phyloP scores from a whole-genome alignment of 2,888 invertebrate species.

The Sinhomidia bicolor region DNA sequence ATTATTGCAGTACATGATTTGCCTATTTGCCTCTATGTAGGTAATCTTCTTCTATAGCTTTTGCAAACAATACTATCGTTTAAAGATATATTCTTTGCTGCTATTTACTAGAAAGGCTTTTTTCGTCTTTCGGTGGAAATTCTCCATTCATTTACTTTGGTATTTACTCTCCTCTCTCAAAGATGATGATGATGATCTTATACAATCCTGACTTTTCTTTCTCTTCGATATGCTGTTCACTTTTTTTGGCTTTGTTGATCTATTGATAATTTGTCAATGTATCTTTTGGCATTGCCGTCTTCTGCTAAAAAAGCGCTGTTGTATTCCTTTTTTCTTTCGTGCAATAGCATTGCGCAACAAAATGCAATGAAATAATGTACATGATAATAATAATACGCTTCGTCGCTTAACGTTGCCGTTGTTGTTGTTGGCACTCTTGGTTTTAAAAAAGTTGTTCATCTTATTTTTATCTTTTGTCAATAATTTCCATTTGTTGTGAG shows the following conservation, averaged over 20 bases:
- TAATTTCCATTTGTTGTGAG: not conserved
- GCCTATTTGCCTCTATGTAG: too few species aligned
- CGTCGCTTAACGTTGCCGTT: not conserved
- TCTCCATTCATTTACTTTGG: not conserved
- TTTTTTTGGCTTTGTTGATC: slow-evolving; percentile 15
- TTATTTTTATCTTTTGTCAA: slow-evolving; percentile 27
- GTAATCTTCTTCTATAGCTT: too few species aligned
- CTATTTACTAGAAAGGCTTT: too few species aligned
- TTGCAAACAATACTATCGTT: too few species aligned
- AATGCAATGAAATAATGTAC: too few species aligned
- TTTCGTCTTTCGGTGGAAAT: not conserved
- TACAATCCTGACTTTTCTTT: too few species aligned
- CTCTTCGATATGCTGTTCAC: too few species aligned
- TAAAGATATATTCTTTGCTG: too few species aligned
- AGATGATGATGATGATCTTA: too few species aligned
- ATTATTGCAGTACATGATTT: too few species aligned
- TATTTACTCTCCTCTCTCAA: not conserved
- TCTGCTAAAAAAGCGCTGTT: too few species aligned
- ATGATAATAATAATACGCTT: too few species aligned
- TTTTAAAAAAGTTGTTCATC: not conserved
- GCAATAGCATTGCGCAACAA: not conserved
- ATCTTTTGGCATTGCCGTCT: not conserved
- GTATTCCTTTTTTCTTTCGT: not conserved
- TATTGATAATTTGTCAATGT: slow-evolving; percentile 51
- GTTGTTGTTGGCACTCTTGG: not conserved